A percentile compares a stretch with the other conserved stretches of the same genome.
phyloP scores from a whole-genome alignment of 2,888 invertebrate species.

The Andrena trimmerana region DNA sequence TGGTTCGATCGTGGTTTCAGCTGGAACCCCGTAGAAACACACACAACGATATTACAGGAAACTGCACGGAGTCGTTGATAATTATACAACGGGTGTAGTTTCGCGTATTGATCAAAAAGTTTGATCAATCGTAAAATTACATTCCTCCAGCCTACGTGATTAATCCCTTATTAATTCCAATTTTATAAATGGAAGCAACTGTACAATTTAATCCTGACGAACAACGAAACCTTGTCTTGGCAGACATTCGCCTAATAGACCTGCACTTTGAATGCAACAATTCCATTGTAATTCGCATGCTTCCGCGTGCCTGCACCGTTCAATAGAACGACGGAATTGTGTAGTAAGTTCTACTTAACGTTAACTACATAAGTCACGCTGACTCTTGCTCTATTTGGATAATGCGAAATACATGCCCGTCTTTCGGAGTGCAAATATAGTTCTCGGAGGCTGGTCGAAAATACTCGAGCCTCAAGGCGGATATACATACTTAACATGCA shows the following conservation, averaged over 20 bases:
- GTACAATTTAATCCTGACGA: not conserved
- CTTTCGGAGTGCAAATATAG: constrained; percentile 14
- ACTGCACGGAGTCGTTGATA: constrained; percentile 59
- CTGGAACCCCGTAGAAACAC: constrained; percentile 51
- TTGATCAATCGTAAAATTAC: not conserved
- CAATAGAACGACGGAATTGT: no score
- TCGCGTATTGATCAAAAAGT: constrained; percentile 2
- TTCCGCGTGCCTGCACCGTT: no score
- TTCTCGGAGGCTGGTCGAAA: not conserved
- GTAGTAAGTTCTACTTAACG: no score
- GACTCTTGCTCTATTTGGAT: not conserved
- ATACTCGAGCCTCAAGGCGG: constrained; percentile 6
- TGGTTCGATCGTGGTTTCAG: constrained; percentile 44
- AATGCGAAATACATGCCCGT: not conserved
- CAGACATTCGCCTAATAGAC: not conserved
- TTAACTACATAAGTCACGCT: no score
- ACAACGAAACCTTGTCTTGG: not conserved
- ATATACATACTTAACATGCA: constrained; percentile 37
- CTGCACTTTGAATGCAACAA: no score
- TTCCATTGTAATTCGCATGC: no score
- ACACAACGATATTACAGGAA: constrained; percentile 66
- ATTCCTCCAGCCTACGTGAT: not conserved
- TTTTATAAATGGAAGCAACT: no score
- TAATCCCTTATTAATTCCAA: not conserved
- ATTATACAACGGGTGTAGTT: constrained; percentile 15